Base-by-base conservation (phyloP, 2,888 invertebrate species). In the Meganola albula region DNA sequence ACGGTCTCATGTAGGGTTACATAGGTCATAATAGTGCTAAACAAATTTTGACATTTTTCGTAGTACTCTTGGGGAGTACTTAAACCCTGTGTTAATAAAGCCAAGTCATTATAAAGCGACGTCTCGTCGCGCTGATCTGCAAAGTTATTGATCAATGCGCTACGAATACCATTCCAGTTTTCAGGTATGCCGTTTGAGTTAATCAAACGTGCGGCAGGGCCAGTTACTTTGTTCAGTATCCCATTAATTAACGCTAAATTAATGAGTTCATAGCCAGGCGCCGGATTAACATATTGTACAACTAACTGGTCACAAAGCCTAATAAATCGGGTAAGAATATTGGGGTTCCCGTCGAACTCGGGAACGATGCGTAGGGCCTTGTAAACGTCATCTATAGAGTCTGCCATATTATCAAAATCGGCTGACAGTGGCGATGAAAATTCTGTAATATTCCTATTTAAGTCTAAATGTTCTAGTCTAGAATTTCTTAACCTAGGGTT, bases 21-120 rank as follows among this genome's bases (percentile, higher is more conserved):
- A 21, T 49, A 53, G 0, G 50, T 50, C 45, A 53, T 51, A 1
- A 53, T 40, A 1, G 49, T 54, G n/a, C 51, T 54, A 12, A 50
- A 50, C 7, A 53, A 26, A 24, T 24, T 53, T 21, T 47, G 48
- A 9, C 48, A 52, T 4, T 24, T 18, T 6, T 53, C 52, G 16
- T 53, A 57, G 23, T 48, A 53, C 25, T 52, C 52, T 9, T 52
- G 50, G 0, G 52, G 52, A 2, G 39, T 44, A 2, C 9, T 10
- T 1, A 24, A 20, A 1, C 48, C 53, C 26, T 55, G 49, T 0
- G 34, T 42, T 5, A 29, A 9, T 9, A 57, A 6, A 2, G 48
- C 13, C 4, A 57, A 25, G 25, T 54, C 48, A 8, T 39, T 49
- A 11, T 50, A 54, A 0, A 53, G 26, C 0, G 52, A 14, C 8